Evolutionary conservation across 1,140 invertebrate species (phyloP), one percentile per base, ranked within the genome.

Genomic region (Vanessa tameamea): DNA sequence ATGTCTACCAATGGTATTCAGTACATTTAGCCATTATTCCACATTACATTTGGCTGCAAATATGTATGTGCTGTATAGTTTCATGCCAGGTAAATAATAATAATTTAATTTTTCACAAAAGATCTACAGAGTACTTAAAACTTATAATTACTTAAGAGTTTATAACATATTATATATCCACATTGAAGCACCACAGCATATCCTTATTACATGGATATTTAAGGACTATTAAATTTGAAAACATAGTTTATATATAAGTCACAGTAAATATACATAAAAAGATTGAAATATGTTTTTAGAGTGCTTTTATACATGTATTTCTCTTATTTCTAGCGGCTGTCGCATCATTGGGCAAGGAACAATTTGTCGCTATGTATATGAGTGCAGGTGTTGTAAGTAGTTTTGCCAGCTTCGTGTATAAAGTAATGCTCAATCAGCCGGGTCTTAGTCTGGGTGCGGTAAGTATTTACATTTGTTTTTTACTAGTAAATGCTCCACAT

Each of bases 11-110:
- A 98, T 99, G 97, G 82, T 99, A 16, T 91, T 99, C 1, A 98
- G 97, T 12, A 97, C 96, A 64, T 99, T 99, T 90, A 99, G 98
- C 84, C 99, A 99, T 89, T 96, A 96, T 83, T 97, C 96, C 12
- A 85, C 95, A 47, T 92, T 98, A 59, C 99, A 99, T 93, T 94
- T 99, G 64, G 95, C 95, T 82, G 95, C 96, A 50, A 99, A 99
- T 92, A 99, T 99, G 98, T 99, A 97, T 93, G 98, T 99, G 23
- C 91, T 99, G 23, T 96, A 98, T 85, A 98, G 96, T 82, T 99
- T 96, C 81, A 94, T 94, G 92, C 92, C 93, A 91, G 94, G 94
- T 94, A 68, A 57, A 53, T 53, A 53, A n/a, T n/a, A 26, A 23
- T 43, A 9, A 43, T 43, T 43, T 43, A 43, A 4, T 1, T 31